Percentiles rank a stretch among this genome's conserved stretches.
phyloP scores from a whole-genome alignment of 2,113 vertebrate genomes.

The Dermatemys mawii region DNA sequence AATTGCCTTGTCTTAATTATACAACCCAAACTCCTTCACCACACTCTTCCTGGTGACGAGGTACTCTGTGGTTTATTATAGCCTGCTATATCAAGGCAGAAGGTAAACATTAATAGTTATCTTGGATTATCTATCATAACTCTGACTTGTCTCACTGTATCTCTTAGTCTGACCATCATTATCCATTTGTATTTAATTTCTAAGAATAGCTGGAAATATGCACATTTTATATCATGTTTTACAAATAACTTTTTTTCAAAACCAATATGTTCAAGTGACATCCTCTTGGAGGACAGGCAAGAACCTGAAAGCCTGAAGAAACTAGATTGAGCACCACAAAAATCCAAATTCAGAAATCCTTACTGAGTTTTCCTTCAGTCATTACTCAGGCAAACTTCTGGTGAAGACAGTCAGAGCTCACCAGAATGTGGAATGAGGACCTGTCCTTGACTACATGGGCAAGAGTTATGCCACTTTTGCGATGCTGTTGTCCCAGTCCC shows the following conservation, averaged over 20 bases:
- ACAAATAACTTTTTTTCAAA: neutral
- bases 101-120: neutral
- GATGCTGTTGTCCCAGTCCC: neutral
- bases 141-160: neutral
- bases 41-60: neutral
- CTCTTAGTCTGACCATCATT: neutral
- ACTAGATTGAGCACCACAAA: neutral
- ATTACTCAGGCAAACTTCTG: neutral
- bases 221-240: neutral
- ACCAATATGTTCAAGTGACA: neutral
- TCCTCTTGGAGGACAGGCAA: neutral
- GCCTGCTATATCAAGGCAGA: neutral
- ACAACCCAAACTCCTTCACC: neutral
- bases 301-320: neutral
- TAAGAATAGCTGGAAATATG: neutral
- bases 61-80: neutral
- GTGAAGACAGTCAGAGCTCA: neutral
- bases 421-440: neutral
- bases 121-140: neutral
- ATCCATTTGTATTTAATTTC: neutral
- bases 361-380: neutral
- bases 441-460: fast-evolving
- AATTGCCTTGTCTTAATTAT: neutral
- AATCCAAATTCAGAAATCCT: neutral
- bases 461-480: neutral